These are phyloP conservation scores for Acanthosepion pharaonis DNA, from an alignment of 2,888 invertebrate genomes.

Conservation along the genomic window DNA sequence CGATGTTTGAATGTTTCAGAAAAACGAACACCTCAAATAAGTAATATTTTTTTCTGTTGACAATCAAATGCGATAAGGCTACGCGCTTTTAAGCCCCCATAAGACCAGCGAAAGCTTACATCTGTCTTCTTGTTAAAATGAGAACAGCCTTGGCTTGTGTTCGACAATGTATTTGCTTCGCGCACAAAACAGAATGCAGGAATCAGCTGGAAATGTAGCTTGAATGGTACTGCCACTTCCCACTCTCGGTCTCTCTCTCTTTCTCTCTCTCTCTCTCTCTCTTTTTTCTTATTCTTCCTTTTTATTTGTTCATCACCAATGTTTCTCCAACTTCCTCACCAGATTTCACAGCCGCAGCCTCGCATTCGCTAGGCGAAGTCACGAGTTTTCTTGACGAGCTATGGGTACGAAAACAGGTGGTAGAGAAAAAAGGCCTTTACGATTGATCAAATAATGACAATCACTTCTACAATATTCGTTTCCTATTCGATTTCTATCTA, in stretches of 20 bases:
- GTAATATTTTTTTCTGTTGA: no score
- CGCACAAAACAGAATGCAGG: background rate
- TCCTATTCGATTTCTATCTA: background rate
- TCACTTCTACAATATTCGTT: background rate
- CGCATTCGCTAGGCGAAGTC: background rate
- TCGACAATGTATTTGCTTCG: background rate
- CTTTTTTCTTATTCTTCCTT: background rate
- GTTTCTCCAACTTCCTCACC: no score
- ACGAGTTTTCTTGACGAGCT: constrained; percentile 22
- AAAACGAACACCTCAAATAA: no score
- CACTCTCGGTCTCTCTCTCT: no score
- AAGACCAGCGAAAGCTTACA: no score
- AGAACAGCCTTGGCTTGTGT: no score
- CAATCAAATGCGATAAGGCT: no score
- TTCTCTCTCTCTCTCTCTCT: background rate
- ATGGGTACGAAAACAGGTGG: background rate
- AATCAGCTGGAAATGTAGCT: background rate
- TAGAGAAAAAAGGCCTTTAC: background rate
- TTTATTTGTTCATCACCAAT: background rate
- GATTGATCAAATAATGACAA: background rate
- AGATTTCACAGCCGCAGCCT: background rate
- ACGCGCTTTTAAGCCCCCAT: no score
- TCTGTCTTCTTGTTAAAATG: no score
- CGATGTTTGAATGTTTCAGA: no score
- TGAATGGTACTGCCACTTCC: background rate